A percentile compares a stretch with the other conserved stretches of the same genome.
These are phyloP conservation scores for Ectropis grisescens DNA, from an alignment of 1,140 invertebrate species.

Conservation along the genomic window DNA sequence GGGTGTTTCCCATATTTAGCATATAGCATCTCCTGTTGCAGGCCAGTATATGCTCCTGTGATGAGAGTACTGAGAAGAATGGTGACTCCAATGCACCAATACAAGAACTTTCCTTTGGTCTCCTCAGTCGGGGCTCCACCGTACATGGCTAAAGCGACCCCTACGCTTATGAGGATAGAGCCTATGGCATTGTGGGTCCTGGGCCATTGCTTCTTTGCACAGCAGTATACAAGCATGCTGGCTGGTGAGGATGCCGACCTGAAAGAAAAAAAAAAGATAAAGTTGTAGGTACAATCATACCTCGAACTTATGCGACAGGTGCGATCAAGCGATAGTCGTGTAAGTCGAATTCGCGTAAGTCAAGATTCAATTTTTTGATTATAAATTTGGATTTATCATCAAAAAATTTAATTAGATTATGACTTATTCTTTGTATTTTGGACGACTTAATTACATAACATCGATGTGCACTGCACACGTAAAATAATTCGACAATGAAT, in stretches of 20 bases:
- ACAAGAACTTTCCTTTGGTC: constrained; percentile 28
- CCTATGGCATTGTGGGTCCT: constrained; percentile 43
- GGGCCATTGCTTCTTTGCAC: constrained; percentile 36
- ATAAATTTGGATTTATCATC: too few species aligned
- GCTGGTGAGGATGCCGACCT: constrained; percentile 57
- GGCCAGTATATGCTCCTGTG: constrained; percentile 46
- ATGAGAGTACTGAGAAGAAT: constrained; percentile 44
- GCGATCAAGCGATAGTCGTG: too few species aligned
- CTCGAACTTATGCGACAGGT: too few species aligned
- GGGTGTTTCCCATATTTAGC: constrained; percentile 52
- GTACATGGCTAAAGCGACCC: constrained; percentile 46
- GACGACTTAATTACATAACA: too few species aligned
- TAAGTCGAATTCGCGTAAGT: too few species aligned
- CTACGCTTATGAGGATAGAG: constrained; percentile 46
- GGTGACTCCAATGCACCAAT: constrained; percentile 49
- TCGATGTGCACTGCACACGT: too few species aligned
- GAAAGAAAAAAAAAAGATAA: constrained; percentile 17
- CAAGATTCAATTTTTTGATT: too few species aligned
- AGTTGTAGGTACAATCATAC: background rate
- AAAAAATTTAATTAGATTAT: too few species aligned
- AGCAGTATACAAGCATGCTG: constrained; percentile 53
- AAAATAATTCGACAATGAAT: too few species aligned
- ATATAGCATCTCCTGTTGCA: constrained; percentile 52
- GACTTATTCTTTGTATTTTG: too few species aligned
- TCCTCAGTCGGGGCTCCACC: constrained; percentile 42